These are phyloP conservation scores for Diuraphis noxia DNA, from an alignment of 1,140 invertebrate genomes.

Conservation along the genomic window DNA sequence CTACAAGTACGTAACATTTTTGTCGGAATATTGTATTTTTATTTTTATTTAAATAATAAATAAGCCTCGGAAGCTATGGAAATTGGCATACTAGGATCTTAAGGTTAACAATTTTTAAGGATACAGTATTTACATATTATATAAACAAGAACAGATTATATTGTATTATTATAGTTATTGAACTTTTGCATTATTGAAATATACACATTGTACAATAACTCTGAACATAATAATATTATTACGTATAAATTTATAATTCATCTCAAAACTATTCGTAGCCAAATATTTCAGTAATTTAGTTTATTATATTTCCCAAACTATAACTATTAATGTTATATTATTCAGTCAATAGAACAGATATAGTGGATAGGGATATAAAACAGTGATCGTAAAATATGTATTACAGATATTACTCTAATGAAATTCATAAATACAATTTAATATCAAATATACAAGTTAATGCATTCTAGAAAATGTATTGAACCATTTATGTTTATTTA, in stretches of 20 bases:
- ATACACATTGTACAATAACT: neutral
- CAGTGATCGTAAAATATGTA: neutral
- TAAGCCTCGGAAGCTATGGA: no score
- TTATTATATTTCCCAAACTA: constrained; percentile 7
- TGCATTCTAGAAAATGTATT: neutral
- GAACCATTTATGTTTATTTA: neutral
- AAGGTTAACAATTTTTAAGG: no score
- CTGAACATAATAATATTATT: neutral
- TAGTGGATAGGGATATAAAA: neutral
- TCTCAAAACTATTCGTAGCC: neutral
- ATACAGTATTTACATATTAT: no score
- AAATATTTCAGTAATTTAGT: constrained; percentile 17
- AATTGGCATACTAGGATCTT: no score
- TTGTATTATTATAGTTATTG: neutral
- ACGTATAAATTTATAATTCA: neutral
- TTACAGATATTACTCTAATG: neutral
- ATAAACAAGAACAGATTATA: no score
- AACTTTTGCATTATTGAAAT: neutral
- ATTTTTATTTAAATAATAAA: no score
- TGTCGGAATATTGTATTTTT: neutral
- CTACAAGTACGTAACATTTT: neutral
- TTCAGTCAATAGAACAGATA: neutral
- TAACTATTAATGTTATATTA: neutral
- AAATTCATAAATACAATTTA: neutral
- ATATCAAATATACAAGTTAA: neutral